Base-by-base conservation (phyloP, 37 sponge, comb jelly and placozoan species). In the Tethya wilhelma region DNA sequence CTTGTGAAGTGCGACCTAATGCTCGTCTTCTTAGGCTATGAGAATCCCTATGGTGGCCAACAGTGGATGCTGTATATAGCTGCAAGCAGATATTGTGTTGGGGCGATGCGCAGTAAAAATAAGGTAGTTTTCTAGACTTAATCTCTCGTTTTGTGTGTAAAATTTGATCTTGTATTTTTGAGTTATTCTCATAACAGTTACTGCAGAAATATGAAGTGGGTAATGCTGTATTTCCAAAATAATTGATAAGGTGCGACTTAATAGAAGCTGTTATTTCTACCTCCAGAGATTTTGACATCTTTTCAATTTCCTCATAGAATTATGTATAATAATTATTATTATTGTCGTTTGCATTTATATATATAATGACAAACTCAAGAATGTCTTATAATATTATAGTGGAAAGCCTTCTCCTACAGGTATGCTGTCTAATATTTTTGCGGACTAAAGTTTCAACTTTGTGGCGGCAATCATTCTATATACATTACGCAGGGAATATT, bases 61-160 rank as follows among this genome's bases (percentile, higher is more conserved):
- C 73, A 91, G 40, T 96, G 97, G 97, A 88, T 96, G 89, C 53
- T 96, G 63, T 96, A 75, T 57, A 88, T 53, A 25, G 43, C 12
- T 70, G 94, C 67, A 96, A 96, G 74, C 91, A 91, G 65, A 64
- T 86, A 36, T 22, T 94, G 45, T 39, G 58, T 23, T 31, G 73
- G 23, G 97, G 97, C 22, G 97, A 96, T 79, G 91, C 97, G 25
- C 19, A 31, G 31, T 33, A 73, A 32, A n/a, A 11, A 73, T 38
- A 23, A 36, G 23, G 69, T 38, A 8, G 7, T 8, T 62, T 9
- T 19, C 64, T 62, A 23, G 29, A 25, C n/a, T n/a, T n/a, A n/a
- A n/a, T n/a, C 9, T 62, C 9, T 62, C 19, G 11, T 67, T 6
- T 7, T 8, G 9, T 67, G 40, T 67, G 68, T 67, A 22, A 19